Evolutionary conservation across 2,797 vertebrate genomes (phyloP), one percentile per base, ranked within the genome.

Genomic region (Sebastes oblongus): DNA sequence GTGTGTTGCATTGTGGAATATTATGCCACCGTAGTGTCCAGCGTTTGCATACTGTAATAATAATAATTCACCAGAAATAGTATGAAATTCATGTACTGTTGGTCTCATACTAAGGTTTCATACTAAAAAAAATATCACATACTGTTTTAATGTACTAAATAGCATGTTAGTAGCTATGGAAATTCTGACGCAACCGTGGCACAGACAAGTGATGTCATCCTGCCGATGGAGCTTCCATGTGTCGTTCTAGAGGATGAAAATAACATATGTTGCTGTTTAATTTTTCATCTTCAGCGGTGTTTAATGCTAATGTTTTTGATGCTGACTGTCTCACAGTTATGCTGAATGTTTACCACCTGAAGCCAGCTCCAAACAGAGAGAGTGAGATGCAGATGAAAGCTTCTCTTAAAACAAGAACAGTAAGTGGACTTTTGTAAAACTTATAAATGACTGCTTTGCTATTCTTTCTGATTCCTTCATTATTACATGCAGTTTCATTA

Each of bases 11-110:
- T 46, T 46, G 16, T 46, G 42, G 42, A 1, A 46, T 46, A 46
- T 46, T 46, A 46, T 18, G 0, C 42, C 3, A 46, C 16, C 0
- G 16, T 4, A 46, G 0, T 46, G 42, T 46, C 16, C 42, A 46
- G 16, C 6, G 6, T 46, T 46, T 46, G 42, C 42, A 18, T 46
- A 46, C 42, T 46, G 42, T 46, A 46, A 46, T 39, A 39, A 36
- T 16, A 16, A 46, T 18, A 1, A 27, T 27, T 27, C 16, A 46
- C 42, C 16, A 18, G 42, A 46, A 46, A 46, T 18, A 46, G 16
- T 18, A 46, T 46, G 42, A 2, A 2, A 46, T 46, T 2, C 1
- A 16, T 16, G 39, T 42, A 42, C 3, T 18, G 8, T 18, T 46
- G 42, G 42, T 46, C 42, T 46, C 42, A 46, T 20, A 46, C 42